Evolutionary conservation across 2,113 vertebrate species (phyloP), one percentile per base, ranked within the genome.

Genomic region (Pedetes capensis): DNA sequence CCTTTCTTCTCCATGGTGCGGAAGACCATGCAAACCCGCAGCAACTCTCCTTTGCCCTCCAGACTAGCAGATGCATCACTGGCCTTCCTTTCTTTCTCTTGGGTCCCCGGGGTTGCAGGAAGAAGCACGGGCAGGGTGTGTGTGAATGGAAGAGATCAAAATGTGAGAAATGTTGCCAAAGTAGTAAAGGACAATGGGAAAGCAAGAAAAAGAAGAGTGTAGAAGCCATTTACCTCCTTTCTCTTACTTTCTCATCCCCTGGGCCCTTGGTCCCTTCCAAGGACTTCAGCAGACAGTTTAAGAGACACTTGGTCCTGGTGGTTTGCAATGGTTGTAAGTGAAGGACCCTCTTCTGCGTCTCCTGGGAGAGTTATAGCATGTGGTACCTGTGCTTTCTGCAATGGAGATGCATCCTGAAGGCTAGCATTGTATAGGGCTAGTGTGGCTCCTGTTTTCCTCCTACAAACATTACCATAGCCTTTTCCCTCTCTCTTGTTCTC

Each of bases 101-200:
- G 20, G 53, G 32, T 75, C 37, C 44, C 4, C 8, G 14, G 12
- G 13, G 5, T 11, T 57, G 2, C 2, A 14, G 44, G n/a, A 61
- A 63, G 32, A 68, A n/a, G n/a, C n/a, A n/a, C 44, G 74, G 44
- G 16, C 18, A 57, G 61, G 18, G 47, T 13, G 2, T 29, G 2
- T 20, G 5, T 14, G 10, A 44, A 1, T 0, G 0, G 17, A 16
- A 64, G 47, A 0, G 1, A 37, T 9, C 53, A 32, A 27, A 37
- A 55, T 49, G 14, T 39, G 66, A 51, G 8, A 20, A 11, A 39
- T 57, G 29, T 53, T 37, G 57, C 22, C 8, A 27, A 76, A 6
- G 16, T 53, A 44, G 18, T 11, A n/a, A 37, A 76, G 76, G 23
- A n/a, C 34, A 12, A 5, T 42, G 71, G 49, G 25, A 4, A 78